These are phyloP conservation scores for Falco peregrinus DNA, from an alignment of 2,797 vertebrate genomes.

Conservation along the genomic window DNA sequence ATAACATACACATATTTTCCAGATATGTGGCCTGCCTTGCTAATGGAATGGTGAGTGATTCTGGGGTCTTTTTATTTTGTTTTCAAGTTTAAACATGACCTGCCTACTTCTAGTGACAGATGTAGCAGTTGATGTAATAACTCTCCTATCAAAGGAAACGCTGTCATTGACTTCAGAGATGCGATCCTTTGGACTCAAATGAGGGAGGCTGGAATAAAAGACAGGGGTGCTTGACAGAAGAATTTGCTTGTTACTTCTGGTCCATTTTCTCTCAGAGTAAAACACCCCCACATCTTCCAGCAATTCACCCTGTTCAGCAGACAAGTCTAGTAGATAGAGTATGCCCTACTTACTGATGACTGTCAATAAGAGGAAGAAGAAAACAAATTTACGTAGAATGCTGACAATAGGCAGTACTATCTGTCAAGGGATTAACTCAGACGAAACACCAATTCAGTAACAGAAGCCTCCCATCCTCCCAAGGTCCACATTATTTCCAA, in stretches of 20 bases:
- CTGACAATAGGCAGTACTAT: background rate
- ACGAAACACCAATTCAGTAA: background rate
- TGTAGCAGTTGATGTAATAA: constrained; percentile 25
- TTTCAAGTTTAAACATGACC: constrained; percentile 37
- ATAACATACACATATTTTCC: background rate
- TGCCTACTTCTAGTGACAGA: background rate
- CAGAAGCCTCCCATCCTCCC: background rate
- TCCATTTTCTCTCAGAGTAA: background rate
- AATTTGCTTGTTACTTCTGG: background rate
- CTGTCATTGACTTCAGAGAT: constrained; percentile 47
- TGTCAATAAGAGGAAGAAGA: background rate
- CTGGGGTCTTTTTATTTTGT: background rate
- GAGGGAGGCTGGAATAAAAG: constrained; percentile 33
- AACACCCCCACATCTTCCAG: background rate
- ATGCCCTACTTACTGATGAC: background rate
- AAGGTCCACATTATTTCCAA: background rate
- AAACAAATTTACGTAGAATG: background rate
- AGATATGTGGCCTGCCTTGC: background rate
- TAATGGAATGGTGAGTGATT: background rate
- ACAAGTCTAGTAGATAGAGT: background rate
- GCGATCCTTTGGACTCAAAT: constrained; percentile 22
- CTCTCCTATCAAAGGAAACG: constrained; percentile 15
- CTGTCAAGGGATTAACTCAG: background rate
- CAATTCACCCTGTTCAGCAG: background rate
- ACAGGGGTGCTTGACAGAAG: background rate